Percentiles rank a stretch among this genome's conserved stretches.
Conservation (phyloP, 2,888 invertebrate genomes). For the Zelleria hepariella region DNA sequence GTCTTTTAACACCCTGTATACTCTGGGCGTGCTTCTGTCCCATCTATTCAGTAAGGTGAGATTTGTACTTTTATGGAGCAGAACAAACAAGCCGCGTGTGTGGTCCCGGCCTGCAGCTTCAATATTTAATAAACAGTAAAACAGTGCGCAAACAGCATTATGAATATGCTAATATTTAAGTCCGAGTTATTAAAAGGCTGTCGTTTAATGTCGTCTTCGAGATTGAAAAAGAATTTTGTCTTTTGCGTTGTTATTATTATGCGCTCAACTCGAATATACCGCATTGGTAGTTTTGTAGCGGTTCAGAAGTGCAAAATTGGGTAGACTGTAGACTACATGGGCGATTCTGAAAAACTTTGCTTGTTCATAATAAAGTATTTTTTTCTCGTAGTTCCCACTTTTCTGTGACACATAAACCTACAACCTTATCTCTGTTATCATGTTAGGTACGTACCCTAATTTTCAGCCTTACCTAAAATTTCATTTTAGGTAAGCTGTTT, state of each 20-base stretch:
- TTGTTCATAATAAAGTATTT: too few species aligned
- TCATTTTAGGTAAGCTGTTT: too few species aligned
- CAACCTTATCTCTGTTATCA: too few species aligned
- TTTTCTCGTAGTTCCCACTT: too few species aligned
- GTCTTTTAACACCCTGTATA: background rate
- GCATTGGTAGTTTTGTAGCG: background rate
- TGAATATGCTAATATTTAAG: constrained; percentile 8
- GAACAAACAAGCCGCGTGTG: constrained; percentile 43
- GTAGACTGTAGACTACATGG: too few species aligned
- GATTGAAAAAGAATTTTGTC: background rate
- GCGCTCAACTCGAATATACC: background rate
- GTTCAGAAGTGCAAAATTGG: too few species aligned
- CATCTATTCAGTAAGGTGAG: constrained; percentile 21
- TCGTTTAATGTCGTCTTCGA: background rate
- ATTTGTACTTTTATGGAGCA: constrained; percentile 28
- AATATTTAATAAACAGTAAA: constrained; percentile 50
- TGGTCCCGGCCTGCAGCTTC: constrained; percentile 39
- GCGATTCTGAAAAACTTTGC: too few species aligned
- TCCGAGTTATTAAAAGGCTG: background rate
- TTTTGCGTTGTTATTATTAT: background rate
- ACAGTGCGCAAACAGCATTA: constrained; percentile 3
- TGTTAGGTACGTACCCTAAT: too few species aligned
- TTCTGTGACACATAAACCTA: too few species aligned
- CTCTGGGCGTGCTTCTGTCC: background rate
- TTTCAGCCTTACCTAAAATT: too few species aligned